Conservation (phyloP, 1,140 invertebrate genomes). For the Chironomus tepperi region DNA sequence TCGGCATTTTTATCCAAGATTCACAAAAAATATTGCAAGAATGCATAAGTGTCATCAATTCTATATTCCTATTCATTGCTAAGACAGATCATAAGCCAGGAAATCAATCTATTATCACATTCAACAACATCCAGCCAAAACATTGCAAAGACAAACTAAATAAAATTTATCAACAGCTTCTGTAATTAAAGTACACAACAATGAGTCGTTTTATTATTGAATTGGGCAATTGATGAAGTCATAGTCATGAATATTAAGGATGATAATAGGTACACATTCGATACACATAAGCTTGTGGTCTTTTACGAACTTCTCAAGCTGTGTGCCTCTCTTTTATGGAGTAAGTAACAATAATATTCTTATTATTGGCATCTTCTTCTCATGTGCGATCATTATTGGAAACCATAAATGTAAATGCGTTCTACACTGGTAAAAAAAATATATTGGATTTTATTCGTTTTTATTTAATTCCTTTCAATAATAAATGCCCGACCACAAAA, state of each 20-base stretch:
- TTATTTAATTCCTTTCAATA: neutral
- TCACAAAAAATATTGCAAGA: too few relatives aligned
- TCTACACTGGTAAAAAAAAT: neutral
- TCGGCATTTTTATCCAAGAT: too few relatives aligned
- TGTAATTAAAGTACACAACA: too few relatives aligned
- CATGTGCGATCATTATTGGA: neutral
- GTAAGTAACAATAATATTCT: neutral
- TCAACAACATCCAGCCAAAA: too few relatives aligned
- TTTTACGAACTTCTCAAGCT: neutral
- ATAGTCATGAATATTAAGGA: neutral
- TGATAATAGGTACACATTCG: neutral
- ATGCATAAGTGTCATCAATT: too few relatives aligned
- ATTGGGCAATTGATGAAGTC: constrained; percentile 1
- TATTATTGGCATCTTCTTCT: too few relatives aligned
- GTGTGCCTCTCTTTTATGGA: neutral
- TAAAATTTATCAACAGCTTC: too few relatives aligned
- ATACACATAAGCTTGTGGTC: neutral
- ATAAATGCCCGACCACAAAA: too few relatives aligned
- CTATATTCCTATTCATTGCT: too few relatives aligned
- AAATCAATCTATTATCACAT: too few relatives aligned
- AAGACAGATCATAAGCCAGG: too few relatives aligned
- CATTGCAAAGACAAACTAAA: too few relatives aligned
- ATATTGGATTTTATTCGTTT: neutral
- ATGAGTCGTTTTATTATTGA: neutral
- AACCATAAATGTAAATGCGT: neutral